A percentile compares a stretch with the other conserved stretches of the same genome.
These are phyloP conservation scores for Vireo griseus DNA, from an alignment of 2,797 vertebrate genomes.

Conservation along the genomic window DNA sequence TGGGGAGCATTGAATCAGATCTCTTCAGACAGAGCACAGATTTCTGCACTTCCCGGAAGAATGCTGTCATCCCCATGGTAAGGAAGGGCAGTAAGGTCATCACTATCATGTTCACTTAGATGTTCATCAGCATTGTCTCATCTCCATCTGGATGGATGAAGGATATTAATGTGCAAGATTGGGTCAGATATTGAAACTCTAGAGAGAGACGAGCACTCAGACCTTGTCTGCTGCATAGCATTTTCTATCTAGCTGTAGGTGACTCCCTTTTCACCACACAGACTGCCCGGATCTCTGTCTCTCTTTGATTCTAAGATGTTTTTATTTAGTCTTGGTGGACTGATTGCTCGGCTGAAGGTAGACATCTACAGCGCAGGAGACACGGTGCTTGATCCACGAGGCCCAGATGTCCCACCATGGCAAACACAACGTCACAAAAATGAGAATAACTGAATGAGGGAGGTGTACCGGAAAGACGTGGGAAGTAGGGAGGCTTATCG, in stretches of 20 bases:
- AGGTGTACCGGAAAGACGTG: neutral
- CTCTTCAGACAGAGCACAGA: neutral
- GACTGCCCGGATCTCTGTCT: neutral
- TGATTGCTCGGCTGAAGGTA: neutral
- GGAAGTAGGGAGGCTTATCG: neutral
- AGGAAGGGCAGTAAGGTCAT: neutral
- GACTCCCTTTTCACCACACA: neutral
- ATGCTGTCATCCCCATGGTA: neutral
- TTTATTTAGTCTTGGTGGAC: neutral
- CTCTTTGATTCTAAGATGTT: neutral
- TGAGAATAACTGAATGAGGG: neutral
- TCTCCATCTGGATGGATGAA: neutral
- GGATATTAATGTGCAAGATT: neutral
- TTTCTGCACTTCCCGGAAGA: neutral
- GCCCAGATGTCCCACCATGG: neutral
- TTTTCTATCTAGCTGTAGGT: neutral
- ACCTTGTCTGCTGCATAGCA: rapidly evolving
- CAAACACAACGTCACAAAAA: neutral
- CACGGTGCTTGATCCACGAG: neutral
- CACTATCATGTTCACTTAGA: neutral
- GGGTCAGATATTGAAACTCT: neutral
- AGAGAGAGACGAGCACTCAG: neutral
- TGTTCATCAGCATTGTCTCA: neutral
- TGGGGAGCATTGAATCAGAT: neutral
- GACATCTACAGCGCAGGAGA: neutral